Percentiles rank a stretch among this genome's conserved stretches.
Conservation (phyloP, 2,113 vertebrate genomes). For the Phalacrocorax pelagicus region DNA sequence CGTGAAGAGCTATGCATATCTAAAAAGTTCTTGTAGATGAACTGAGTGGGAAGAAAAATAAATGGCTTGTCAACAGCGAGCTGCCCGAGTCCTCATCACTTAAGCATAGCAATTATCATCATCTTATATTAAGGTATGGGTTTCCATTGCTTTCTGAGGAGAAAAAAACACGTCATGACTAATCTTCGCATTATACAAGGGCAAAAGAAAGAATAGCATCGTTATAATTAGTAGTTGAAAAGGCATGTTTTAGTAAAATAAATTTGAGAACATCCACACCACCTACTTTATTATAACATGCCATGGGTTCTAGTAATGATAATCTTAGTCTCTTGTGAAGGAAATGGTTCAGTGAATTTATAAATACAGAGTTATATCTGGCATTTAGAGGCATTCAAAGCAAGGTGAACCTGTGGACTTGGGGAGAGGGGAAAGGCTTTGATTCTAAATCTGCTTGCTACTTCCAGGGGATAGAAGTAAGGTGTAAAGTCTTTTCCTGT, state of each 20-base stretch:
- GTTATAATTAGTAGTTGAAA: background rate
- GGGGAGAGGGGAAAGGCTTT: background rate
- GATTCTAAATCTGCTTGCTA: background rate
- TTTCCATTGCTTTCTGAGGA: slow-evolving; percentile 23
- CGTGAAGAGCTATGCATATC: background rate
- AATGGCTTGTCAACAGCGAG: background rate
- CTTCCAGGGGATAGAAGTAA: background rate
- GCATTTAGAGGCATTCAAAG: background rate
- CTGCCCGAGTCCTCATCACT: background rate
- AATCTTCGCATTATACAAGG: background rate
- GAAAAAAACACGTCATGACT: background rate
- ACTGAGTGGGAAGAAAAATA: background rate
- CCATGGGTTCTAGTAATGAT: background rate
- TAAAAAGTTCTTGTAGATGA: background rate
- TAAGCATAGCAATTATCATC: slow-evolving; percentile 18
- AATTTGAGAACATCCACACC: background rate
- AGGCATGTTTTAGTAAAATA: background rate
- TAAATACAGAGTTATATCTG: background rate
- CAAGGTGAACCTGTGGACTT: background rate
- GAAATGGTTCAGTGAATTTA: background rate
- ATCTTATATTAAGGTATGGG: background rate
- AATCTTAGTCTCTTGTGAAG: background rate
- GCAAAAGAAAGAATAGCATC: background rate
- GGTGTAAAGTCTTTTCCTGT: background rate
- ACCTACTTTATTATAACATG: background rate